A percentile compares a stretch with the other conserved stretches of the same genome.
These are phyloP conservation scores for Butastur rufipennis DNA, from an alignment of 2,113 vertebrate species.

Conservation along the genomic window DNA sequence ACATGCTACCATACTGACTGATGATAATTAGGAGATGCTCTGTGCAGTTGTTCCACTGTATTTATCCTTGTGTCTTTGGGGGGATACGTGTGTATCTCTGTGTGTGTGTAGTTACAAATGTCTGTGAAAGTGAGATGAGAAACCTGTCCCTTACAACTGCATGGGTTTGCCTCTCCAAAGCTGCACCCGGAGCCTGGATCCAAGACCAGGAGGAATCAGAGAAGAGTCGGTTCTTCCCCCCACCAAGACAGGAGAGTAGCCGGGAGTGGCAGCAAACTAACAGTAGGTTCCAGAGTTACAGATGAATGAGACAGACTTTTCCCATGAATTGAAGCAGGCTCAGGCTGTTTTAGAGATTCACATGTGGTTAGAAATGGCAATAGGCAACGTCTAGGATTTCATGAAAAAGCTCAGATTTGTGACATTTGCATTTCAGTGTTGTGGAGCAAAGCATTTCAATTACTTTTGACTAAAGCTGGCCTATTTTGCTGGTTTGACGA, in stretches of 20 bases:
- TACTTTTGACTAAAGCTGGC: not conserved
- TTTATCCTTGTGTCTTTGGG: not conserved
- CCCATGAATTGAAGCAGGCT: not conserved
- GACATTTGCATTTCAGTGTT: not conserved
- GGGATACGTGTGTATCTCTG: not conserved
- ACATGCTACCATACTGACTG: not conserved
- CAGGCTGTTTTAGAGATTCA: not conserved
- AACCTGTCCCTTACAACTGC: not conserved
- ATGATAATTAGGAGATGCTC: not conserved
- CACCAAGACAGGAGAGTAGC: not conserved
- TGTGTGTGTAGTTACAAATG: not conserved
- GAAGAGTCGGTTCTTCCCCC: not conserved
- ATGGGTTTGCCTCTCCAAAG: not conserved
- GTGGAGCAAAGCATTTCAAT: not conserved
- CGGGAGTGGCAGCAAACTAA: fast-evolving
- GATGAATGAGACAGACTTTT: not conserved
- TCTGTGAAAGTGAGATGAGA: not conserved
- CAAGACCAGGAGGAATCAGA: not conserved
- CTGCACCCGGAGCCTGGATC: not conserved
- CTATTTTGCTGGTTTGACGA: not conserved
- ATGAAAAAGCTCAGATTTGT: not conserved
- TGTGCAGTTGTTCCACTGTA: not conserved
- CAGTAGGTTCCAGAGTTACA: not conserved
- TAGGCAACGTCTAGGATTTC: not conserved
- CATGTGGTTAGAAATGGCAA: not conserved